Evolutionary conservation across 2,797 vertebrate species (phyloP), one percentile per base, ranked within the genome.

Genomic region (Discoglossus pictus): DNA sequence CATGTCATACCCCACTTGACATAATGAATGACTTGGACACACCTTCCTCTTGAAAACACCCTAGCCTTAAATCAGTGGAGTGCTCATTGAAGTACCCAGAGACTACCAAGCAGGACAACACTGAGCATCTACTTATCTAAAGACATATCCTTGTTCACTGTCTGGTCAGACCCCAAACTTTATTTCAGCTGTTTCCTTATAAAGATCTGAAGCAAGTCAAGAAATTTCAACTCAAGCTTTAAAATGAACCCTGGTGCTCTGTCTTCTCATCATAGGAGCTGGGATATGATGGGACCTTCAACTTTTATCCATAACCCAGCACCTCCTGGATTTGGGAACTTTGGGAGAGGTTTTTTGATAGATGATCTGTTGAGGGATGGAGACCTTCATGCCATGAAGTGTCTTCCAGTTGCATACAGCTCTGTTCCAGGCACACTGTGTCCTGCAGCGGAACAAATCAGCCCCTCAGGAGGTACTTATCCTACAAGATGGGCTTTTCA

Each of bases 301-400:
- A 80, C 91, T 68, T 73, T 87, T 1, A 65, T 90, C 74, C 34
- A 79, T 74, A 75, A 80, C 79, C 78, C 89, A 69, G 75, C 82
- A 1, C 72, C 84, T 13, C 82, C 83, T 0, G 93, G 92, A 34
- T 94, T 92, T n/a, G 93, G 93, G 34, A 88, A 69, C 78, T 87
- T 93, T 12, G 95, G 95, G 65, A 95, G 93, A 84, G 93, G 96
- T 83, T 98, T 98, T 83, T 89, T 96, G 44, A 97, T 97, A 38
- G 91, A 94, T 74, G 92, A 93, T 86, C 83, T 97, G 82, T 84
- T 94, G 84, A 86, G 89, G 71, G 77, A 65, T 25, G 66, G 89
- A 34, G 82, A 81, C 36, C 44, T 13, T 54, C 39, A 53, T 34
- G 58, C 51, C 25, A 39, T 64, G 11, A 76, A 72, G 4, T 35